phyloP scores from a whole-genome alignment of 2,113 vertebrate species.

The Ranitomeya variabilis region DNA sequence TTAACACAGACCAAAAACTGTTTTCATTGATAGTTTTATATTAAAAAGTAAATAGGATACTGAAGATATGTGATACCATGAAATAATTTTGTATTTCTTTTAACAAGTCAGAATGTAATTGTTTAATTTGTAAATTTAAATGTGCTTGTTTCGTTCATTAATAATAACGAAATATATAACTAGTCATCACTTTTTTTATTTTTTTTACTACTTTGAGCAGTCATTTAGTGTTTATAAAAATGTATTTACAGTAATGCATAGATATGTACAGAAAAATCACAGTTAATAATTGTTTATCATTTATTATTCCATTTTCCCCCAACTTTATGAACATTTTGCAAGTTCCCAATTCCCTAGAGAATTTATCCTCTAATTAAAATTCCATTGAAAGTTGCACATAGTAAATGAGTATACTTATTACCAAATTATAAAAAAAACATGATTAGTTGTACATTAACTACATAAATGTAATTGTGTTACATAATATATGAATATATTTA shows the following conservation, averaged over 20 bases:
- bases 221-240: not conserved
- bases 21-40: not conserved
- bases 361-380: conserved; percentile 15
- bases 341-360: not conserved
- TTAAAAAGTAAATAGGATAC: not conserved
- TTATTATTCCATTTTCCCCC: not conserved
- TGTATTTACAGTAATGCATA: not conserved
- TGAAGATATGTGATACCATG: not conserved
- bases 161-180: not conserved
- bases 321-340: not conserved
- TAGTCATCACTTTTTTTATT: not conserved
- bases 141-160: not conserved
- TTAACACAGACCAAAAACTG: not conserved
- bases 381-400: conserved; percentile 13
- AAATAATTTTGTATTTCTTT: not conserved
- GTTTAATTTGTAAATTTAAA: not conserved
- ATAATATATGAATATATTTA: not conserved
- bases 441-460: not conserved
- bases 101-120: not conserved
- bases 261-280: not conserved
- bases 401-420: not conserved
- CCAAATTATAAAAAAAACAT: not conserved
- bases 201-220: not conserved
- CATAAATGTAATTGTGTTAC: not conserved
- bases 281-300: not conserved